These are phyloP conservation scores for Ichneumoninae sp. DNA, from an alignment of 2,888 invertebrate genomes.

Conservation along the genomic window DNA sequence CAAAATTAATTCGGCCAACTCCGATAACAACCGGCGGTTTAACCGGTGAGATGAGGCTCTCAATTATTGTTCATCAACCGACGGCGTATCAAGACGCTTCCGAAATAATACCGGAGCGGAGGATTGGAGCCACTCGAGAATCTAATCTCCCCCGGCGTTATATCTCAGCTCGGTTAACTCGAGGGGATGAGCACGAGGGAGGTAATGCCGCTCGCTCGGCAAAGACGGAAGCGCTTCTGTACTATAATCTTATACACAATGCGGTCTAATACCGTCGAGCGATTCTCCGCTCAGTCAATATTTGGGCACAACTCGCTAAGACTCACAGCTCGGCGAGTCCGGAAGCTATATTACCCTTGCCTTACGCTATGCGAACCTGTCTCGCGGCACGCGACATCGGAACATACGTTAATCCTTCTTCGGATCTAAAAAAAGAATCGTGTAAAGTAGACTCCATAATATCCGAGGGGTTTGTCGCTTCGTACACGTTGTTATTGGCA, in stretches of 20 bases:
- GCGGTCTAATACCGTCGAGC: slow-evolving; percentile 1
- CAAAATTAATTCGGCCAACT: slow-evolving; percentile 9
- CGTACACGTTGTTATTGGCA: too few species aligned
- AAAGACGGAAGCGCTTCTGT: not conserved
- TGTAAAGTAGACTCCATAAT: too few species aligned
- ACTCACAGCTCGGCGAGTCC: not conserved
- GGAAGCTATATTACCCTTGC: not conserved
- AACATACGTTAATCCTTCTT: not conserved
- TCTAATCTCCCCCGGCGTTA: slow-evolving; percentile 25
- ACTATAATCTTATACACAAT: not conserved
- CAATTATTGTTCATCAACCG: slow-evolving; percentile 20
- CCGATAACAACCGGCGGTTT: not conserved
- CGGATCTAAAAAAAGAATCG: too few species aligned
- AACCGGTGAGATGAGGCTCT: not conserved
- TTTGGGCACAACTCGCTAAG: not conserved
- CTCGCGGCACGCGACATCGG: not conserved
- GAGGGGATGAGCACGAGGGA: not conserved
- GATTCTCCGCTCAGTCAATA: slow-evolving; percentile 1
- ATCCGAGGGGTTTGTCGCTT: too few species aligned
- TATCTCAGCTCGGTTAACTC: slow-evolving; percentile 27
- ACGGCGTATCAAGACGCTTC: slow-evolving; percentile 3
- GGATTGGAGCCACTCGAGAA: slow-evolving; percentile 37
- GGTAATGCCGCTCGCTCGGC: not conserved
- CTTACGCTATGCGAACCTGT: not conserved
- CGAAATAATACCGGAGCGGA: slow-evolving; percentile 7